Base-by-base conservation (phyloP, 1,140 invertebrate genomes). In the Helicoverpa zea region DNA sequence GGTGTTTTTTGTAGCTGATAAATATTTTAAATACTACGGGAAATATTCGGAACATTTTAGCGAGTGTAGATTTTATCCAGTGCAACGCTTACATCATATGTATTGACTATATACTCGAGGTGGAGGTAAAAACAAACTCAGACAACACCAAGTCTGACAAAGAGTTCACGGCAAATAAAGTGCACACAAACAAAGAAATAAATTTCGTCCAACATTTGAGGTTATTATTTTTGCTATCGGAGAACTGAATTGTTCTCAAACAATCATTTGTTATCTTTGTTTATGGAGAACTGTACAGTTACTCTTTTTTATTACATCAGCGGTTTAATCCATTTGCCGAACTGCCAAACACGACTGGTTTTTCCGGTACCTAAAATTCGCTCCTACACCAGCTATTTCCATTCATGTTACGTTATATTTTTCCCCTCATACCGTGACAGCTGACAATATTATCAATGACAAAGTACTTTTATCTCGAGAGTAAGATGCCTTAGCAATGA, bases 181-280 rank as follows among this genome's bases (percentile, higher is more conserved):
- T 63, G 78, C 68, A 80, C 58, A 80, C 78, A 80, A 80, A 80
- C 78, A 80, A 73, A 59, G 56, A 63, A 16, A 80, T 80, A 80
- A 80, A 80, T 80, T 80, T 35, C 51, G 18, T 18, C 66, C 35
- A 49, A 73, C 54, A 73, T 72, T 79, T 64, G 43, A 64, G 58
- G 58, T 77, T 77, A 63, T 52, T 77, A 43, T 77, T 77, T 77
- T 59, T 58, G 23, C 74, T 29, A 63, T 64, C 30, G 49, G 23
- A 30, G 59, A 77, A 51, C 56, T 58, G 74, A 63, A 63, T 35
- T 56, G 51, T 58, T 58, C 30, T 58, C 13, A 30, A 73, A 58
- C 52, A 54, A 73, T 56, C 70, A 73, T 73, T 73, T 16, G 70
- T 73, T 73, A 73, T 73, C 70, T 54, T 73, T 58, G 52, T 52